phyloP scores from a whole-genome alignment of 2,797 vertebrate genomes.

The Chaetophractus vellerosus region DNA sequence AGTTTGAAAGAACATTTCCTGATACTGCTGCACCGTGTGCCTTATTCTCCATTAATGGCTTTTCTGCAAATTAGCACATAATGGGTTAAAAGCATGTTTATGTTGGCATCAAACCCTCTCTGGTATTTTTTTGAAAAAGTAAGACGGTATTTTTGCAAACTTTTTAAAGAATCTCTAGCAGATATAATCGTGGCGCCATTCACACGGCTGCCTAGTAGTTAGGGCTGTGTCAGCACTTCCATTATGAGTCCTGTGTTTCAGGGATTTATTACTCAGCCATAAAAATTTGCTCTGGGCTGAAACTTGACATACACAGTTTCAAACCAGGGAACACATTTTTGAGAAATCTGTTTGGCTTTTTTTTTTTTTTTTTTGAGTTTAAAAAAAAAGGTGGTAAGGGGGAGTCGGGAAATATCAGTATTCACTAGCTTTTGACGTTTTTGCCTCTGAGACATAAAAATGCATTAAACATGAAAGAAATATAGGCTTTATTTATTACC shows the following conservation, averaged over 20 bases:
- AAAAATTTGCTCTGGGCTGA: conserved; percentile 91
- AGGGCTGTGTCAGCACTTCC: conserved; percentile 91
- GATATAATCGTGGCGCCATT: conserved; percentile 91
- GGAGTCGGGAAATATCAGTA: not conserved
- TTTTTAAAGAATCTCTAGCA: conserved; percentile 90
- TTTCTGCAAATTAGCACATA: conserved; percentile 91
- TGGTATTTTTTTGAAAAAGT: conserved; percentile 87
- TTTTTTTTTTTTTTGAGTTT: not conserved
- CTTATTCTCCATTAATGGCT: conserved; percentile 88
- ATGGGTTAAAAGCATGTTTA: conserved; percentile 93
- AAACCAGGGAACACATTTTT: conserved; percentile 89
- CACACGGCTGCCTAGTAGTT: conserved; percentile 87
- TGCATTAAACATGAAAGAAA: conserved; percentile 61
- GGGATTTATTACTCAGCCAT: conserved; percentile 90
- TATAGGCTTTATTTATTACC: conserved; percentile 48
- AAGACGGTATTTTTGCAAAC: conserved; percentile 90
- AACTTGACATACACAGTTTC: conserved; percentile 87
- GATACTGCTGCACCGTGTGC: conserved; percentile 74
- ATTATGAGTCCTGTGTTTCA: conserved; percentile 89
- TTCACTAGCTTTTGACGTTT: conserved; percentile 57
- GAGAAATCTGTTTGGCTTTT: conserved; percentile 81
- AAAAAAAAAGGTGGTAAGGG: not conserved
- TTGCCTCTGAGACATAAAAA: conserved; percentile 59
- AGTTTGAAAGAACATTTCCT: conserved; percentile 90
- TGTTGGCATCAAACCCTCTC: conserved; percentile 88